A percentile compares a stretch with the other conserved stretches of the same genome.
Evolutionary conservation across 2,888 invertebrate species (phyloP).

Genomic region (Cetonia aurata): DNA sequence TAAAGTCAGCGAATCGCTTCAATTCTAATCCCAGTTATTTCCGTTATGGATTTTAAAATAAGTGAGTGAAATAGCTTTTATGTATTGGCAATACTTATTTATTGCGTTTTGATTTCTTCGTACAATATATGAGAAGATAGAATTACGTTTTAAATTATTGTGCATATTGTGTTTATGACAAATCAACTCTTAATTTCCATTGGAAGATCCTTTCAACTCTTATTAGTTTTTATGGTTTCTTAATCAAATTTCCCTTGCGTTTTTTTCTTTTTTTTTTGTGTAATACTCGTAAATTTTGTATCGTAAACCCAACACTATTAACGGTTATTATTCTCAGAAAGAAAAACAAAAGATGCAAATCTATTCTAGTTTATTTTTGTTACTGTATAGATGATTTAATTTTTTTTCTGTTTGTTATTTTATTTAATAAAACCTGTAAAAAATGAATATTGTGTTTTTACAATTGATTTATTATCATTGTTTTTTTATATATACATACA

Average conservation of each 20-base stretch:
- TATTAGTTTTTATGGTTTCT: constrained; percentile 4
- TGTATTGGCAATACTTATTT: constrained; percentile 8
- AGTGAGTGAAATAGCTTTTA: not conserved
- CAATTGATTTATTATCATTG: constrained; percentile 27
- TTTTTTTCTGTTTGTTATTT: constrained; percentile 44
- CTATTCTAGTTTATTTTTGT: constrained; percentile 45
- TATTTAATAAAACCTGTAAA: constrained; percentile 42
- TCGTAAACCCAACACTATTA: constrained; percentile 31
- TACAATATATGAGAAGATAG: constrained; percentile 3
- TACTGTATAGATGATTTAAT: constrained; percentile 46
- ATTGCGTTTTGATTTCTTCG: not conserved
- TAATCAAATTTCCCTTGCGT: not conserved
- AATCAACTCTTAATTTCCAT: not conserved
- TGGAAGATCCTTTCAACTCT: not conserved
- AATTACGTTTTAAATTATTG: not conserved
- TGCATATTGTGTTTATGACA: constrained; percentile 12
- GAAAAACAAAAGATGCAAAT: constrained; percentile 37
- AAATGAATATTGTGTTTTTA: constrained; percentile 34
- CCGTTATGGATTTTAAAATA: too few relatives aligned
- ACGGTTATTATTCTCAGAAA: constrained; percentile 20
- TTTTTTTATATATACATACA: constrained; percentile 25
- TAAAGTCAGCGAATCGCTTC: too few relatives aligned
- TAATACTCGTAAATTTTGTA: constrained; percentile 40
- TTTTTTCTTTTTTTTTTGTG: constrained; percentile 27
- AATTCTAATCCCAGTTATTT: too few relatives aligned